Base-by-base conservation (phyloP, 2,888 invertebrate genomes). In the Diaprepes abbreviatus region DNA sequence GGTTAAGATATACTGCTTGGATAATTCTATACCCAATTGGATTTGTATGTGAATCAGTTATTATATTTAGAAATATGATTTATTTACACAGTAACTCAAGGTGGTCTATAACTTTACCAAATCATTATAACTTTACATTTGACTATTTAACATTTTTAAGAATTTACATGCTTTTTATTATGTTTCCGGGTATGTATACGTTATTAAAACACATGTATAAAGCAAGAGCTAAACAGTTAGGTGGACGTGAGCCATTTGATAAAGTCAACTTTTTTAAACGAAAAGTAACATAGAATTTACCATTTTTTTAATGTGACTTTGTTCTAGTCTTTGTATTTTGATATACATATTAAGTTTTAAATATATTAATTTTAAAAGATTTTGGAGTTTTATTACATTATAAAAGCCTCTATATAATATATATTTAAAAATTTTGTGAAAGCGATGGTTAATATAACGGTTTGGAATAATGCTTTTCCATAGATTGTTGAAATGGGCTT, bases 1-100 rank as follows among this genome's bases (percentile, higher is more conserved):
- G 97, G 97, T 84, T 98, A 1, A 89, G 98, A 12, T 97, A 98
- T 83, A 93, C 94, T 0, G 87, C 95, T 64, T 98, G 97, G 97
- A 94, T 98, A 74, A 91, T 95, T 0, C 87, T 97, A 0, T 98
- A 97, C 83, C 98, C 98, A 0, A 81, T 96, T 36, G 97, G 97
- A 4, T 91, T 96, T 75, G 79, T 95, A 0, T 93, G 94, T 79
- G 97, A 98, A 86, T 93, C 94, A 0, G 90, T 93, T 2, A 88
- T 94, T 10, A 87, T 94, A 40, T 85, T 94, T 14, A 88, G 94
- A 58, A 93, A 95, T 81, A 92, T 97, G 79, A 94, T 96, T 0
- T 94, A 93, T 81, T 94, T 96, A 79, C 95, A 96, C 75, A 93
- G 95, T 79, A 94, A 94, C 0, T 87, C 89, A 55, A 89, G 86